Evolutionary conservation across 2,888 invertebrate species (phyloP), one percentile per base, ranked within the genome.

Genomic region (Atherix ibis): DNA sequence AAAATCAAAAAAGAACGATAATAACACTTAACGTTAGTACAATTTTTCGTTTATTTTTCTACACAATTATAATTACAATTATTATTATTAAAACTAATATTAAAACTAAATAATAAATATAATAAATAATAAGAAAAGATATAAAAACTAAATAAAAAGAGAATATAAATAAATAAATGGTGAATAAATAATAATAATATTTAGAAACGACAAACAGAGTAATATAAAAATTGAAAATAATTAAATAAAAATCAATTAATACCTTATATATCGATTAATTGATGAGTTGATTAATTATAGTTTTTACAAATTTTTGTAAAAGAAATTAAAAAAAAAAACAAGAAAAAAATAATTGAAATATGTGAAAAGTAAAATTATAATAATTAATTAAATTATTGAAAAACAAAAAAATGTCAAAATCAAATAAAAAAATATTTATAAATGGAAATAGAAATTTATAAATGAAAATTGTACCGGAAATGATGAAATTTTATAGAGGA

Each of bases 21-120:
- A n/a, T n/a, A 28, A 47, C 45, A 49, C 52, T 54, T 56, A 50
- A 57, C 52, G 52, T 52, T 56, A 56, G 54, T 53, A 54, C 52
- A 54, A 54, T 48, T 40, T 39, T 10, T 22, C 13, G 10, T 36
- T 16, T 25, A 37, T 40, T 22, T 22, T 8, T 8, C 22, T 22
- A 22, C 6, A 22, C 6, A 22, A 22, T 22, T 8, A 22, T 22
- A 22, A 22, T 22, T 8, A 22, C 10, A 22, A 22, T 6, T 8
- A 22, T 22, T 8, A 22, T 22, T 8, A 8, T 22, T 22, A 22
- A 8, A 22, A 22, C 22, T 8, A 22, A 22, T 8, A 22, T 22
- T 6, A 22, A 22, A 22, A 22, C 6, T 8, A 22, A 22, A 22
- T 22, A 22, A 22, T 22, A 22, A 8, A 8, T 22, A 22, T 22